These are phyloP conservation scores for Parelbella ahira DNA, from an alignment of 2,888 invertebrate genomes.

Conservation along the genomic window DNA sequence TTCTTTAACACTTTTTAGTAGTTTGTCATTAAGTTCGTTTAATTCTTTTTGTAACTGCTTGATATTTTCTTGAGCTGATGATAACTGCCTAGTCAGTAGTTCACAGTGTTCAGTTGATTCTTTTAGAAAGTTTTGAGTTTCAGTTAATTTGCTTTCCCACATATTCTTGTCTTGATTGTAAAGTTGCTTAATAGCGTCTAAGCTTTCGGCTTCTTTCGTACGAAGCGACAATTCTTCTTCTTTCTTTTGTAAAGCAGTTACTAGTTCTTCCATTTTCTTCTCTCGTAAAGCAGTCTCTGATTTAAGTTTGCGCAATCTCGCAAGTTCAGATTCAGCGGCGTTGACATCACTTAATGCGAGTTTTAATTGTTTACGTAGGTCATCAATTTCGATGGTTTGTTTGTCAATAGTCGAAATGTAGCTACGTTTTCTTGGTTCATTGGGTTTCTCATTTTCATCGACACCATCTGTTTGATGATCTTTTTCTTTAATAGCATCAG, in stretches of 20 bases:
- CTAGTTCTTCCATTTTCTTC: constrained; percentile 88
- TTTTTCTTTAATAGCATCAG: constrained; percentile 76
- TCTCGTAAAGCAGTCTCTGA: constrained; percentile 86
- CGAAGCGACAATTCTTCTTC: constrained; percentile 87
- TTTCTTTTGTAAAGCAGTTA: constrained; percentile 86
- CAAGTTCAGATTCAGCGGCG: constrained; percentile 86
- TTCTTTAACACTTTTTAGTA: constrained; percentile 87
- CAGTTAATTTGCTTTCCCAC: constrained; percentile 84
- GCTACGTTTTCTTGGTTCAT: constrained; percentile 74
- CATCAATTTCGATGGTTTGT: constrained; percentile 84
- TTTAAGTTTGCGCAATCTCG: constrained; percentile 85
- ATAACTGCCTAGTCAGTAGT: constrained; percentile 83
- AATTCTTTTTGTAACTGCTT: constrained; percentile 85
- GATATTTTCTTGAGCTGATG: constrained; percentile 83
- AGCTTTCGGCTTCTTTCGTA: constrained; percentile 85
- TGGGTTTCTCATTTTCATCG: constrained; percentile 71
- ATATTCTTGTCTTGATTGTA: constrained; percentile 83
- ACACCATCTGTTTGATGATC: constrained; percentile 52
- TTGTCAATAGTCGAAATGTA: constrained; percentile 81
- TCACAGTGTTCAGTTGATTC: constrained; percentile 85
- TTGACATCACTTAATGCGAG: constrained; percentile 82
- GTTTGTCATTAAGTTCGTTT: constrained; percentile 82
- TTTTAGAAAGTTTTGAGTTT: constrained; percentile 84
- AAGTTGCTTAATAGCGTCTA: constrained; percentile 81
- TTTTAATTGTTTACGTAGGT: constrained; percentile 85